Base-by-base conservation (phyloP, 2,113 vertebrate species). In the Boleophthalmus pectinirostris region DNA sequence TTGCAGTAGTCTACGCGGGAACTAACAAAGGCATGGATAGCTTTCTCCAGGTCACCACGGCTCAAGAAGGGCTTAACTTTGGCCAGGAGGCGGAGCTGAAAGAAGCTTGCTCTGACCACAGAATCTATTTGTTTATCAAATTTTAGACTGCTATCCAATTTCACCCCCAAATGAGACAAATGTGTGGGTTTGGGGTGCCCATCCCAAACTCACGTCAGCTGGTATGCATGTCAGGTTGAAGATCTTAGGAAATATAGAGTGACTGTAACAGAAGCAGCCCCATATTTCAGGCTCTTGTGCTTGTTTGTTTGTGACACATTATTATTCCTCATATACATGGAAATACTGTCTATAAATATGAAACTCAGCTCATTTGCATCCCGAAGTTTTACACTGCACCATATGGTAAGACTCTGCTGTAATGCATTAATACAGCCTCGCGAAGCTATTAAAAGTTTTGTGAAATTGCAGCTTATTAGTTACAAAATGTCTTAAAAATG, bases 251-350 rank as follows among this genome's bases (percentile, higher is more conserved):
- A 63, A 63, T 63, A 63, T 35, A 35, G 8, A 35, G 20, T 16
- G 29, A 10, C 15, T 2, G 16, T 18, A 35, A 63, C 60, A 20
- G 35, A 63, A 63, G 25, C 29, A 35, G 29, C 16, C 18, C 16
- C 60, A 63, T 63, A 63, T 63, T 63, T 63, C 29, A 10, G 60
- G 60, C 15, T 63, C 29, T 29, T 10, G 25, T 35, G 57, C 57
- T 60, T 60, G 60, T 33, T 63, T 63, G 9, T 63, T 29, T 6
- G 24, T 29, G 23, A 24, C 12, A 60, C 14, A 63, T 63, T 35
- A 58, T 14, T 58, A 63, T 63, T 33, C 25, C 60, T 63, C 25
- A 63, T 63, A 35, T 63, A 63, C 60, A 63, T 33, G 25, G 60
- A 63, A 63, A 35, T 63, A 60, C 13, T 60, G 57, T 60, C 35